These are phyloP conservation scores for Argyrosomus japonicus DNA, from an alignment of 2,113 vertebrate species.

Conservation along the genomic window DNA sequence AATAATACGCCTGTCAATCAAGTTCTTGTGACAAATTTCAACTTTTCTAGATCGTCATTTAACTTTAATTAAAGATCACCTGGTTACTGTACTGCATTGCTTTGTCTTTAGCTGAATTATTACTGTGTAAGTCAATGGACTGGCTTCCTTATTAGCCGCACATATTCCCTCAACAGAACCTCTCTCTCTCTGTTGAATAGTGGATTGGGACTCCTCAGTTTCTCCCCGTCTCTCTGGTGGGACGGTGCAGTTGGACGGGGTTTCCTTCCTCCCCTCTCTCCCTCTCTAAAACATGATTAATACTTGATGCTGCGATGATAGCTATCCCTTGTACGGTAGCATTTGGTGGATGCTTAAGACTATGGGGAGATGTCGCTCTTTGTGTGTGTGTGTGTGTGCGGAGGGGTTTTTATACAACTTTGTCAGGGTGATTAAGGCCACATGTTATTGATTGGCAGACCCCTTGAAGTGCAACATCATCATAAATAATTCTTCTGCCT, in stretches of 20 bases:
- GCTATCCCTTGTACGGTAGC: constrained; percentile 46
- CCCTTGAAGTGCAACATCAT: constrained; percentile 71
- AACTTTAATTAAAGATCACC: background rate
- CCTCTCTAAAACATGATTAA: constrained; percentile 74
- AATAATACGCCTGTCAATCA: background rate
- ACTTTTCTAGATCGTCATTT: background rate
- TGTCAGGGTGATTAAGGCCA: constrained; percentile 74
- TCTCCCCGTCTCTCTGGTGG: constrained; percentile 2
- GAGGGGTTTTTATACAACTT: constrained; percentile 50
- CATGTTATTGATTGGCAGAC: constrained; percentile 78
- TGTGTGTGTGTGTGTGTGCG: constrained; percentile 23
- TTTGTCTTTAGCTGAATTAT: background rate
- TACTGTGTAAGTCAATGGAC: background rate
- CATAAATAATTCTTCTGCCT: constrained; percentile 79
- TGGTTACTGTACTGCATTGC: background rate
- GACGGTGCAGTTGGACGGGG: constrained; percentile 16
- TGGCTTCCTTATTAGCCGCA: background rate
- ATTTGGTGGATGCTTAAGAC: constrained; percentile 39
- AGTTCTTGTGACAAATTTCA: background rate
- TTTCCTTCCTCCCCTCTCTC: constrained; percentile 35
- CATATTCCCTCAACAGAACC: background rate
- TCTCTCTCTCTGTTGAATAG: background rate
- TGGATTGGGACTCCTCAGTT: background rate
- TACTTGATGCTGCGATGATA: constrained; percentile 77
- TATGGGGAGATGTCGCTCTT: constrained; percentile 50